These are phyloP conservation scores for Tympanoctomys barrerae DNA, from an alignment of 2,797 vertebrate species.

Conservation along the genomic window DNA sequence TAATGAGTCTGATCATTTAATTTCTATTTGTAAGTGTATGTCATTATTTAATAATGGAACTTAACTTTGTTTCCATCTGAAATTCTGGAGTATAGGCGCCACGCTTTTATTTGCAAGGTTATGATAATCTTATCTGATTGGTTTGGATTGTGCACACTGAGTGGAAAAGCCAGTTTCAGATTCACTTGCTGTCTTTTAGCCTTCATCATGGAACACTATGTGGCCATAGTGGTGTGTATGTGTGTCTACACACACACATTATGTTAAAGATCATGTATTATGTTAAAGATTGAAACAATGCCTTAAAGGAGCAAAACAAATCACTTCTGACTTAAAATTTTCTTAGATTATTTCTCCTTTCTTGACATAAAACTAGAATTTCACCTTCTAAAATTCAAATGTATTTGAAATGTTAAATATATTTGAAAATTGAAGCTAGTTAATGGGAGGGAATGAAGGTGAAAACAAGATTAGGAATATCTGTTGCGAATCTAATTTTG, in stretches of 20 bases:
- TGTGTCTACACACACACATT: neutral
- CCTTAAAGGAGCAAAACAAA: slow-evolving; percentile 12
- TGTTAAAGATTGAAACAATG: neutral
- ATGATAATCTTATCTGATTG: neutral
- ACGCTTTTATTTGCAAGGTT: slow-evolving; percentile 23
- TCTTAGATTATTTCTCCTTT: neutral
- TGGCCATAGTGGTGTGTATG: neutral
- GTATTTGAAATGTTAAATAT: neutral
- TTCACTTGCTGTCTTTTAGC: neutral
- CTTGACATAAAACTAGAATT: neutral
- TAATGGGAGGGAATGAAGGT: neutral
- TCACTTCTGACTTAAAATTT: slow-evolving; percentile 3
- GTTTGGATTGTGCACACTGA: neutral
- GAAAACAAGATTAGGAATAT: slow-evolving; percentile 19
- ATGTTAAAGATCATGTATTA: neutral
- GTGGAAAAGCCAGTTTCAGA: neutral
- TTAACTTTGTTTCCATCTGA: slow-evolving; percentile 24
- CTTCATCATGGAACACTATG: neutral
- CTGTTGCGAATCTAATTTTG: slow-evolving; percentile 20
- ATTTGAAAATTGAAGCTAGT: slow-evolving; percentile 49
- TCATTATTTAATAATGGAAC: slow-evolving; percentile 38
- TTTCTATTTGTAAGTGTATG: slow-evolving; percentile 47
- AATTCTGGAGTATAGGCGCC: neutral
- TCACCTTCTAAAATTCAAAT: neutral
- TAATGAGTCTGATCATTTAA: neutral